Conservation (phyloP, 1,140 invertebrate species). For the Hyposmocoma kahamanoa region DNA sequence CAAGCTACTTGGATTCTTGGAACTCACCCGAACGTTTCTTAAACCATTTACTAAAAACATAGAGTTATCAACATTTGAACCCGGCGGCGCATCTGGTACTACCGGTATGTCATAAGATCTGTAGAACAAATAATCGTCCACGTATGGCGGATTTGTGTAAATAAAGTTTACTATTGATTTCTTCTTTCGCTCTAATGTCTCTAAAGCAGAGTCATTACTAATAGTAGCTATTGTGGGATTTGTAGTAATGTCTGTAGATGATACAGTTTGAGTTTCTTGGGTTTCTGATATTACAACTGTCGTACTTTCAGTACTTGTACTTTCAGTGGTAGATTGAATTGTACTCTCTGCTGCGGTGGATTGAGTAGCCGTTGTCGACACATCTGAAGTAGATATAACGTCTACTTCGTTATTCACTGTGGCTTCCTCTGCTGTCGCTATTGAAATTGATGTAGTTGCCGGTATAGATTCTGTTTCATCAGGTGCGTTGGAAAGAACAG, state of each 20-base stretch:
- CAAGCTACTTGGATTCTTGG: too few species aligned
- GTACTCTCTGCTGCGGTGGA: conserved; percentile 15
- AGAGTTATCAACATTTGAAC: conserved; percentile 30
- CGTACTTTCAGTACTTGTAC: conserved; percentile 21
- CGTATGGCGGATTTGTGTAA: conserved; percentile 45
- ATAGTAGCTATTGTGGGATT: too few species aligned
- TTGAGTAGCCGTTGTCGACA: background rate
- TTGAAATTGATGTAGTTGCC: conserved; percentile 3
- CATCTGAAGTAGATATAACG: background rate
- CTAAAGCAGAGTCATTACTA: conserved; percentile 34
- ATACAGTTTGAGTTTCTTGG: conserved; percentile 17
- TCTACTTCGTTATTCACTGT: conserved; percentile 24
- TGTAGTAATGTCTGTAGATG: background rate
- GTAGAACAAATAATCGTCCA: conserved; percentile 51
- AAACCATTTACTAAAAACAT: conserved; percentile 63
- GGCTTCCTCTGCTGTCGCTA: conserved; percentile 12
- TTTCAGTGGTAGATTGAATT: conserved; percentile 13
- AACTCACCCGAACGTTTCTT: conserved; percentile 53
- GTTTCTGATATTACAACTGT: conserved; percentile 11
- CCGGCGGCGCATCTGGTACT: conserved; percentile 28
- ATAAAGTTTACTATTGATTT: conserved; percentile 61
- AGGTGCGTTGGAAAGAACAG: conserved; percentile 3
- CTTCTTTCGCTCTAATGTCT: conserved; percentile 52
- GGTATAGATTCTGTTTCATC: conserved; percentile 10
- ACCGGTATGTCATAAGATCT: conserved; percentile 44